phyloP scores from a whole-genome alignment of 2,888 invertebrate genomes.

The Leucophora obtusa region DNA sequence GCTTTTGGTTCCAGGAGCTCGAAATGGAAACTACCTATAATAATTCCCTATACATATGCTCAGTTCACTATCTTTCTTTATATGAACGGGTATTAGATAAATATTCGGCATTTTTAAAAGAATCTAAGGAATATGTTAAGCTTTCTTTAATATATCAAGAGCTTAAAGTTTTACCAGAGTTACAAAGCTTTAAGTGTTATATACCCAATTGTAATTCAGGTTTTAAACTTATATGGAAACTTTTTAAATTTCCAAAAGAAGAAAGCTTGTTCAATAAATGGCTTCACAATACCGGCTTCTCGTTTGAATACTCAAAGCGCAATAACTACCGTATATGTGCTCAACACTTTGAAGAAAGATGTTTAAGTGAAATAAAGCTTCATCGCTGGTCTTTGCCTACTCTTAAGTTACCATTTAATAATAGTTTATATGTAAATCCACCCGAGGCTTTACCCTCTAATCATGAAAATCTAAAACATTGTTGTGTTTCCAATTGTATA shows the following conservation, averaged over 20 bases:
- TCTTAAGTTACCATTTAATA: conserved; percentile 56
- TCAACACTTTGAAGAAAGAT: conserved; percentile 69
- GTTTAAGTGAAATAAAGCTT: conserved; percentile 57
- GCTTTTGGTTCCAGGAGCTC: conserved; percentile 37
- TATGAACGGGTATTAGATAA: conserved; percentile 65
- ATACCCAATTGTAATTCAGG: conserved; percentile 71
- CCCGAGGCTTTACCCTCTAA: conserved; percentile 60
- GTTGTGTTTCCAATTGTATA: conserved; percentile 54
- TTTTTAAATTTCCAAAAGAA: conserved; percentile 68
- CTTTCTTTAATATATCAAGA: conserved; percentile 46
- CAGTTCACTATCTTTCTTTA: conserved; percentile 69
- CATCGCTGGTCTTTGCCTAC: conserved; percentile 66
- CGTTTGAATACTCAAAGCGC: conserved; percentile 65
- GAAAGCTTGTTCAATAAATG: conserved; percentile 67
- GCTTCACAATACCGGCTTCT: conserved; percentile 71
- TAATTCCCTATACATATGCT: conserved; percentile 66
- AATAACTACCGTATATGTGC: conserved; percentile 70
- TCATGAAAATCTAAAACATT: conserved; percentile 58
- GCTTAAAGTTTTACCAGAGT: conserved; percentile 48
- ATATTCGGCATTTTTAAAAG: conserved; percentile 50
- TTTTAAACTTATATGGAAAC: conserved; percentile 65
- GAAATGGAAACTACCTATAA: conserved; percentile 36
- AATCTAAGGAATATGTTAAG: conserved; percentile 42
- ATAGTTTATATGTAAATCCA: conserved; percentile 59
- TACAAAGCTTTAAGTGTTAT: conserved; percentile 68